A percentile compares a stretch with the other conserved stretches of the same genome.
Conservation (phyloP, 2,888 invertebrate species). For the Argyresthia albistria region DNA sequence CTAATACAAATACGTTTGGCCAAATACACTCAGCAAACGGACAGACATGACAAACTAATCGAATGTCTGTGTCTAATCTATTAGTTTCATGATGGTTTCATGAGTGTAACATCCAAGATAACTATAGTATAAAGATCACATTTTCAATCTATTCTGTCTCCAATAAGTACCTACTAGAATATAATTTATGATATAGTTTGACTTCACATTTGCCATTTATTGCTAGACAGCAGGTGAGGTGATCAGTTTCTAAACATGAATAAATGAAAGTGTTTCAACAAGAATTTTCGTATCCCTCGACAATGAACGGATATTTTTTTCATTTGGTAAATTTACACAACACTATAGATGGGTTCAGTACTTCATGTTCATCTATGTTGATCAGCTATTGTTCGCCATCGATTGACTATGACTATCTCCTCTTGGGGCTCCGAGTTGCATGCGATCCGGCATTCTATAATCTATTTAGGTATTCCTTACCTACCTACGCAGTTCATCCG, state of each 20-base stretch:
- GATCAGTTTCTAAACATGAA: constrained; percentile 52
- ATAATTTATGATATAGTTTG: background rate
- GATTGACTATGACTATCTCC: constrained; percentile 14
- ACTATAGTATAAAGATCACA: no score
- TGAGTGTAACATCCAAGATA: no score
- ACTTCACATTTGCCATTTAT: constrained; percentile 51
- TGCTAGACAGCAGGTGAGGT: constrained; percentile 64
- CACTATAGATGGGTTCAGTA: constrained; percentile 26
- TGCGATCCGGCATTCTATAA: background rate
- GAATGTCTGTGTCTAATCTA: no score
- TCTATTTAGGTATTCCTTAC: no score
- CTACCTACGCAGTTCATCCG: no score
- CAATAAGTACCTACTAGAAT: background rate
- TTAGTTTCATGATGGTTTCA: no score
- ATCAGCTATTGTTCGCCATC: constrained; percentile 9
- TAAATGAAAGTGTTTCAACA: constrained; percentile 41
- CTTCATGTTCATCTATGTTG: constrained; percentile 1
- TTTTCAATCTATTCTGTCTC: no score
- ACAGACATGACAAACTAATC: no score
- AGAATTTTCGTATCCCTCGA: constrained; percentile 39
- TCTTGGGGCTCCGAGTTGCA: background rate
- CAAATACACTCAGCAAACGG: no score
- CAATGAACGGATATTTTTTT: constrained; percentile 49
- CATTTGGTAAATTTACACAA: constrained; percentile 54
- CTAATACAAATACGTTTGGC: no score